Evolutionary conservation across 1,140 invertebrate genomes (phyloP).

Genomic region (Melanaphis sacchari): DNA sequence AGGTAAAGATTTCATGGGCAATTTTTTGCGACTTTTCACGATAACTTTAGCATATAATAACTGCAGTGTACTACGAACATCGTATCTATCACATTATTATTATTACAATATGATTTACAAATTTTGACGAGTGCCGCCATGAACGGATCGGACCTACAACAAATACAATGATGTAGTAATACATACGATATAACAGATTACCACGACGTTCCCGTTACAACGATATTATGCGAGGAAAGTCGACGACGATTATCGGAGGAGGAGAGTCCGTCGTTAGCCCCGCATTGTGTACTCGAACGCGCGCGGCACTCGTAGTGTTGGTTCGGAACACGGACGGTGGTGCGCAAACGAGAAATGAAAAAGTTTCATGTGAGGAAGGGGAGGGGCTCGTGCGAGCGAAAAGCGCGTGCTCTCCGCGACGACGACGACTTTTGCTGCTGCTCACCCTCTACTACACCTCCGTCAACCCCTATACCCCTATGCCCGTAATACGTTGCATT

Average conservation of each 20-base stretch:
- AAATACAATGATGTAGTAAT: not conserved
- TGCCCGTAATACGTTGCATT: not conserved
- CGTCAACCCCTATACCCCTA: not conserved
- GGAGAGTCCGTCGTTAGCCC: not conserved
- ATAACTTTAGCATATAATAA: no score
- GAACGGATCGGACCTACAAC: not conserved
- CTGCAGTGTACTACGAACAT: no score
- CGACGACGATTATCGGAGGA: not conserved
- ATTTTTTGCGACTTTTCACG: no score
- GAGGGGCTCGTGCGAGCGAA: not conserved
- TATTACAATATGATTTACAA: not conserved
- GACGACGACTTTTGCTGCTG: not conserved
- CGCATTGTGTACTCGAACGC: not conserved
- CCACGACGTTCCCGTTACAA: not conserved
- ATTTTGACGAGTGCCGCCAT: not conserved
- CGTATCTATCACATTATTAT: no score
- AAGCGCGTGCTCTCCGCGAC: slow-evolving; percentile 1
- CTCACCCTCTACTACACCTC: no score
- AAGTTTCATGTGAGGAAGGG: not conserved
- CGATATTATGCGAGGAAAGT: not conserved
- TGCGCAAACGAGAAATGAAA: not conserved
- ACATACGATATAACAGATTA: not conserved
- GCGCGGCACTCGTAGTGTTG: not conserved
- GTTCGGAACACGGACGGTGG: no score
- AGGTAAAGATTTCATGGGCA: no score